A percentile compares a stretch with the other conserved stretches of the same genome.
Evolutionary conservation across 1,140 invertebrate genomes (phyloP).

Genomic region (Zaprionus ghesquierei): DNA sequence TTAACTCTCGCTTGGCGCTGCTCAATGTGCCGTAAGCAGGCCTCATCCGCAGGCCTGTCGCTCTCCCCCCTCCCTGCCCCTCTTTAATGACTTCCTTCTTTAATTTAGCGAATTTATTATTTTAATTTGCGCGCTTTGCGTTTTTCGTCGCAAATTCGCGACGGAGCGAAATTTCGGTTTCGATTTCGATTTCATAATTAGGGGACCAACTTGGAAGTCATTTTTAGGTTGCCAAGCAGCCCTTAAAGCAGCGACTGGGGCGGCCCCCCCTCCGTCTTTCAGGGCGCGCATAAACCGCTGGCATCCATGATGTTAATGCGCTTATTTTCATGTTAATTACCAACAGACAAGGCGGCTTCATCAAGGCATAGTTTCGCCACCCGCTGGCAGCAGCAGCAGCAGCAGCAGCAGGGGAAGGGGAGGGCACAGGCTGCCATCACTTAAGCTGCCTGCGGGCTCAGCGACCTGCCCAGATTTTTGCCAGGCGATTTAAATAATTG

Average conservation of each 20-base stretch:
- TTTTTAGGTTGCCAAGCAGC: conserved; percentile 34
- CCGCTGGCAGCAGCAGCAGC: neutral
- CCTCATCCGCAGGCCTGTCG: neutral
- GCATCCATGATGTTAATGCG: conserved; percentile 60
- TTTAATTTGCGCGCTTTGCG: conserved; percentile 74
- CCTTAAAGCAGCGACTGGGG: conserved; percentile 5
- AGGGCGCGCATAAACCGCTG: conserved; percentile 35
- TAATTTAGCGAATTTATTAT: conserved; percentile 77
- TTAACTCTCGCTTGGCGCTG: neutral
- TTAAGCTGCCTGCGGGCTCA: conserved; percentile 27
- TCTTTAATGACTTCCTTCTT: conserved; percentile 69
- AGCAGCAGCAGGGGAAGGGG: neutral
- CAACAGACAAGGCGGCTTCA: conserved; percentile 55
- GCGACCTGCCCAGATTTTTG: conserved; percentile 63
- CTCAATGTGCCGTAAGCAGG: conserved; percentile 1
- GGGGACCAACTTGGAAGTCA: conserved; percentile 21
- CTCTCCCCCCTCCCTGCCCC: neutral
- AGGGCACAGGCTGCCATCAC: conserved; percentile 11
- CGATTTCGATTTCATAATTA: conserved; percentile 73
- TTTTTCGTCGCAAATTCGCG: conserved; percentile 29
- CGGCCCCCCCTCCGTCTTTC: conserved; percentile 6
- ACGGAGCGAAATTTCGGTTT: conserved; percentile 43
- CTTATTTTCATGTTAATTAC: conserved; percentile 77
- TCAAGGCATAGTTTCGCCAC: conserved; percentile 24
- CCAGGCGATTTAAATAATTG: conserved; percentile 75